Percentiles rank a stretch among this genome's conserved stretches.
Evolutionary conservation across 1,140 invertebrate genomes (phyloP).

Genomic region (Ceratitis capitata): DNA sequence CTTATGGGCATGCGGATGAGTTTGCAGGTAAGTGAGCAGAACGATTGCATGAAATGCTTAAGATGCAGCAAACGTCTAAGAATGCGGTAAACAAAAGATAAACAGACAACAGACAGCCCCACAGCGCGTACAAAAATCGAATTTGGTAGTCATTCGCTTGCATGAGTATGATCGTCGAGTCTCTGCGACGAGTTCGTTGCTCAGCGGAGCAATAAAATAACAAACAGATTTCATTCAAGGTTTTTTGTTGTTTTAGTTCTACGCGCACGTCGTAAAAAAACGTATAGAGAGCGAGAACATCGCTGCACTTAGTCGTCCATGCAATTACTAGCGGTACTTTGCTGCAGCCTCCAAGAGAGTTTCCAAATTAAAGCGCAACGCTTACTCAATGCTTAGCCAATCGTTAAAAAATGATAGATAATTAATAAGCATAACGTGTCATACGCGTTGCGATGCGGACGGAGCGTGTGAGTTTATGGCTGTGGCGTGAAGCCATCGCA

Average conservation of each 20-base stretch:
- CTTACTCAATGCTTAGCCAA: neutral
- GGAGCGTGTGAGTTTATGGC: neutral
- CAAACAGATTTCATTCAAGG: neutral
- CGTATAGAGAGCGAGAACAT: neutral
- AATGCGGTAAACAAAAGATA: neutral
- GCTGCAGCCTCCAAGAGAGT: neutral
- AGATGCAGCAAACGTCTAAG: neutral
- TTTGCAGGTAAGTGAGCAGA: neutral
- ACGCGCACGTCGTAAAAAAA: neutral
- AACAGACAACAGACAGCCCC: neutral
- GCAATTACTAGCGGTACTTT: neutral
- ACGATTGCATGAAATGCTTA: constrained; percentile 1
- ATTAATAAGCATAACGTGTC: constrained; percentile 17
- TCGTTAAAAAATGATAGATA: constrained; percentile 4
- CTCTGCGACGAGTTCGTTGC: neutral
- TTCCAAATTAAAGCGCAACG: neutral
- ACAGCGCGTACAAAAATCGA: neutral
- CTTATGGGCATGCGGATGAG: constrained; percentile 10
- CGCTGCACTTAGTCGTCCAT: neutral
- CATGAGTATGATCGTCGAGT: too few species aligned
- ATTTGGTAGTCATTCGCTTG: neutral
- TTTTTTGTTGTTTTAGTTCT: neutral
- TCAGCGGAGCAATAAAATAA: neutral
- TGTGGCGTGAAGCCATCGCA: neutral
- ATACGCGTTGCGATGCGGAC: neutral